These are phyloP conservation scores for Syngnathus typhle DNA, from an alignment of 2,113 vertebrate genomes.

Conservation along the genomic window DNA sequence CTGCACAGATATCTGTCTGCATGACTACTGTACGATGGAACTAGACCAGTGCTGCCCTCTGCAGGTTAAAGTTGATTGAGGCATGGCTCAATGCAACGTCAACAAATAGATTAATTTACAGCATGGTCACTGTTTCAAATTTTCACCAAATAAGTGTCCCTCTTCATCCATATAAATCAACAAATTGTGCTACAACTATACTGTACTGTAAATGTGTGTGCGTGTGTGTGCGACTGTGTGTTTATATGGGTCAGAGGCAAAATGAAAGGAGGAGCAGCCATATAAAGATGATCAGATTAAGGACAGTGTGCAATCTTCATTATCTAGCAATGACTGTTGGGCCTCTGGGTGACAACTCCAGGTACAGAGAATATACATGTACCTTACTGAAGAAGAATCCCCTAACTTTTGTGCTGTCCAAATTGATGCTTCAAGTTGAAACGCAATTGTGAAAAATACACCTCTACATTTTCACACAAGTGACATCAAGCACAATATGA, in stretches of 20 bases:
- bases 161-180: background rate
- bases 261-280: constrained; percentile 40
- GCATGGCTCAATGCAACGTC: background rate
- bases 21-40: background rate
- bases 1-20: too few relatives aligned
- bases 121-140: background rate
- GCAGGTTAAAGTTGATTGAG: constrained; percentile 9
- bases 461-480: background rate
- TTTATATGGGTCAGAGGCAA: constrained; percentile 46
- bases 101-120: background rate
- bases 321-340: constrained; percentile 19
- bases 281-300: constrained; percentile 48
- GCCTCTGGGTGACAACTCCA: background rate
- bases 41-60: constrained; percentile 29
- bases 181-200: background rate
- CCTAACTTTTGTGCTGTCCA: background rate
- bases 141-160: background rate
- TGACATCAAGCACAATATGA: background rate
- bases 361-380: background rate
- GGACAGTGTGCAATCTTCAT: constrained; percentile 39
- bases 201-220: background rate
- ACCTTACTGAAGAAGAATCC: background rate
- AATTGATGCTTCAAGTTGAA: background rate
- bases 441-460: background rate
- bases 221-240: background rate